These are phyloP conservation scores for Cyaniris semiargus DNA, from an alignment of 2,888 invertebrate genomes.

Conservation along the genomic window DNA sequence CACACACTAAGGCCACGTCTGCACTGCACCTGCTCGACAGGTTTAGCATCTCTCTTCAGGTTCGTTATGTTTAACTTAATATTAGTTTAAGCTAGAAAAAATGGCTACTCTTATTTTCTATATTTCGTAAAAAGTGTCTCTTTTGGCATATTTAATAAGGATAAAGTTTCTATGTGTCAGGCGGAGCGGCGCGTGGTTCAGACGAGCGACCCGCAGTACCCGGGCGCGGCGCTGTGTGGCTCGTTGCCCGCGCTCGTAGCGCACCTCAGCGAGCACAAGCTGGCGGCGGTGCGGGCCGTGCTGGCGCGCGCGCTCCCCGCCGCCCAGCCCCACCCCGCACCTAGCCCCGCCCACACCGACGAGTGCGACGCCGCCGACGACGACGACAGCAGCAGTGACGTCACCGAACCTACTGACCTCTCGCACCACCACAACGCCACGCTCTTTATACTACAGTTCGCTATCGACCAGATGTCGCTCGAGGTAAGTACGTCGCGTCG, in stretches of 20 bases:
- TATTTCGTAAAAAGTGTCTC: too few relatives aligned
- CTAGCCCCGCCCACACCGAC: conserved; percentile 9
- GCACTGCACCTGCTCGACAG: conserved; percentile 91
- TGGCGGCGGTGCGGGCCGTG: conserved; percentile 73
- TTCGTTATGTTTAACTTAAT: conserved; percentile 13
- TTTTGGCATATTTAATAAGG: not conserved
- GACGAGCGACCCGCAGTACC: conserved; percentile 93
- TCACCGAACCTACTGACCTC: conserved; percentile 62
- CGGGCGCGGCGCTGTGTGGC: conserved; percentile 90
- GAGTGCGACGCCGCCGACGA: conserved; percentile 37
- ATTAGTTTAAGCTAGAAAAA: too few relatives aligned
- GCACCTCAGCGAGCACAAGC: conserved; percentile 95
- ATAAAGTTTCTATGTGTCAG: not conserved
- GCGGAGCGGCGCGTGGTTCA: conserved; percentile 52
- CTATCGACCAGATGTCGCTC: conserved; percentile 91
- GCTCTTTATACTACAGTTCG: conserved; percentile 90
- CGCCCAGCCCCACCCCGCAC: conserved; percentile 34
- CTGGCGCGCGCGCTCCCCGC: conserved; percentile 48
- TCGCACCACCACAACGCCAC: conserved; percentile 76
- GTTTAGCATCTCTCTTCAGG: conserved; percentile 84
- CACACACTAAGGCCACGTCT: conserved; percentile 91
- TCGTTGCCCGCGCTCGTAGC: conserved; percentile 92
- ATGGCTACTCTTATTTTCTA: too few relatives aligned
- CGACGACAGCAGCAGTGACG: conserved; percentile 42
- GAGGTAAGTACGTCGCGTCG: conserved; percentile 73